Base-by-base conservation (phyloP, 2,888 invertebrate species). In the Alloplasta piceator region DNA sequence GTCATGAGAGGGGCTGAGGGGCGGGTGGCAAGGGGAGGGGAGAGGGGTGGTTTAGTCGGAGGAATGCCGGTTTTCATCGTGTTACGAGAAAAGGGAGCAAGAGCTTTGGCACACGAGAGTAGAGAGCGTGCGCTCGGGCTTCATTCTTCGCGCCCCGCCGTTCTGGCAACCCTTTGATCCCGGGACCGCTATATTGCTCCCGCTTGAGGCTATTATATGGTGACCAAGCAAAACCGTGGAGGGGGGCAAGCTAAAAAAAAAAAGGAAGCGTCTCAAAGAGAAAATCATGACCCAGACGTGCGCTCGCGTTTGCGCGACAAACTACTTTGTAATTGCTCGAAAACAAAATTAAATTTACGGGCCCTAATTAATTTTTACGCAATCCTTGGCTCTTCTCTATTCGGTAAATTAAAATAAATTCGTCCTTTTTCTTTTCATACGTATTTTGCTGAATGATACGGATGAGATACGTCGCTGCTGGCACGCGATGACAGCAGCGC, bases 121-220 rank as follows among this genome's bases (percentile, higher is more conserved):
- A 52, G 60, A 67, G 41, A 64, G 58, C 76, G 80, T 58, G 82
- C n/a, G n/a, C 56, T 72, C 56, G 75, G 78, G 70, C 63, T 80
- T 84, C 82, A 82, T 82, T 83, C 80, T 85, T 83, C 84, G 81
- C 82, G 63, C 76, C 67, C 68, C 63, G 68, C 71, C n/a, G n/a
- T 41, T 58, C 78, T 61, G n/a, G n/a, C 78, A 74, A 74, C 73
- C 78, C 82, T 84, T 85, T 85, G 85, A 84, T 85, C 83, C 67
- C 66, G 63, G 64, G 41, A 52, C 36, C 63, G 46, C 58, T 64
- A 74, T 56, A 66, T 66, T 48, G 58, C 82, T 76, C 71, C 78
- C 60, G 68, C 72, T 72, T 63, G 73, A 26, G 78, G 56, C 68
- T 67, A 75, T 78, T 85, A 83, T 63, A 55, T 16, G 12, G 67